Base-by-base conservation (phyloP, 2,113 vertebrate species). In the Stigmatopora argus region DNA sequence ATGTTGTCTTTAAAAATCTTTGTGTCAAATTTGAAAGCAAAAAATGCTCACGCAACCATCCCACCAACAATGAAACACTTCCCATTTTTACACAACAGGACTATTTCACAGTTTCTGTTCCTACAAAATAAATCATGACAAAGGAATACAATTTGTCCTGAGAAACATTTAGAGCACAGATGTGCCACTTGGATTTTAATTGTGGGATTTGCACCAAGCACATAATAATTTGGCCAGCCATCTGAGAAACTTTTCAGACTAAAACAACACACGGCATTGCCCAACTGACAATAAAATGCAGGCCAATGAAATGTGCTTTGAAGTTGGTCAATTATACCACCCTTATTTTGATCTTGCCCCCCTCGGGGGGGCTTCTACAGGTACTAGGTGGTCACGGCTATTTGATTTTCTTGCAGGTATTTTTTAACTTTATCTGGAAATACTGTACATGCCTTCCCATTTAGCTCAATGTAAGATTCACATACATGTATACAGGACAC, bases 271-370 rank as follows among this genome's bases (percentile, higher is more conserved):
- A 47, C 67, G 75, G 77, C 73, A 65, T 58, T 55, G 65, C 59
- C 58, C 59, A 66, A 3, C 38, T 66, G 70, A 77, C 84, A 79
- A 76, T 71, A 73, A 83, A 41, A 85, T 52, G 71, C 68, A 52
- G 71, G 66, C 78, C 79, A 87, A 79, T 82, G 80, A 84, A 70
- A 78, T 80, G 77, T 66, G 49, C 81, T 87, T 86, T 87, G 82
- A 88, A 85, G 85, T 84, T n/a, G 9, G 70, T 69, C 83, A 85
- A 86, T 85, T 86, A 84, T 84, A 80, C 72, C 71, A 82, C 78
- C 72, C 69, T 65, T 73, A 56, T 81, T 84, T 83, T 79, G 81
- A 83, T 83, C 77, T 72, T 77, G 66, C 66, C 74, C 70, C 73
- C 78, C 66, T 73, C 68, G 78, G 73, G 69, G 52, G 48, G 26